phyloP scores from a whole-genome alignment of 2,113 vertebrate genomes.

The Oryzias melastigma region DNA sequence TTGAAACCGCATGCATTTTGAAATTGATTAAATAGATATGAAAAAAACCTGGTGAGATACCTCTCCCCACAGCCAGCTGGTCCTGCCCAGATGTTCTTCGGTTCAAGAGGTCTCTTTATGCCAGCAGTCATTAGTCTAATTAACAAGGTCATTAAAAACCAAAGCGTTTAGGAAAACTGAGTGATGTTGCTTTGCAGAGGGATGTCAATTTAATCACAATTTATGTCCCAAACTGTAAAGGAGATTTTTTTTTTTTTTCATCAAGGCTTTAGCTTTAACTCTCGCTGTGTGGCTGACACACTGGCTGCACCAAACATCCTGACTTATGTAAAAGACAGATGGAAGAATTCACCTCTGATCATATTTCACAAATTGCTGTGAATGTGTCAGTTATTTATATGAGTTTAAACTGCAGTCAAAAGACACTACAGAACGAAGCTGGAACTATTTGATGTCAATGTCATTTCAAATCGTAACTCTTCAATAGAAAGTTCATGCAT shows the following conservation, averaged over 20 bases:
- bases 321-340: background rate
- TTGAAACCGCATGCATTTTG: slow-evolving; percentile 11
- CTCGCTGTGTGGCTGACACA: background rate
- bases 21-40: slow-evolving; percentile 16
- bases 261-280: background rate
- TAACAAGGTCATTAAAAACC: slow-evolving; percentile 57
- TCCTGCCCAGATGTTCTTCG: slow-evolving; percentile 55
- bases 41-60: slow-evolving; percentile 10
- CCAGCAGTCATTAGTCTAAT: slow-evolving; percentile 50
- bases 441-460: slow-evolving; percentile 32
- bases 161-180: slow-evolving; percentile 39
- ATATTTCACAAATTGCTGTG: slow-evolving; percentile 15
- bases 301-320: too few species aligned
- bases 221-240: slow-evolving; percentile 16
- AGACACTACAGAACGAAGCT: slow-evolving; percentile 25
- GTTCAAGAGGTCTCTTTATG: slow-evolving; percentile 47
- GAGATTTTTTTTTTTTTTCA: slow-evolving; percentile 1
- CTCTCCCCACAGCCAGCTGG: slow-evolving; percentile 37
- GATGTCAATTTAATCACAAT: slow-evolving; percentile 6
- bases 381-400: slow-evolving; percentile 20
- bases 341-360: background rate
- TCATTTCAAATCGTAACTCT: slow-evolving; percentile 29
- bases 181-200: slow-evolving; percentile 35
- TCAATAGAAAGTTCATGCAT: slow-evolving; percentile 19
- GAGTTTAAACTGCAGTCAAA: slow-evolving; percentile 17